These are phyloP conservation scores for Megaceryle maxima DNA, from an alignment of 2,113 vertebrate genomes.

Conservation along the genomic window DNA sequence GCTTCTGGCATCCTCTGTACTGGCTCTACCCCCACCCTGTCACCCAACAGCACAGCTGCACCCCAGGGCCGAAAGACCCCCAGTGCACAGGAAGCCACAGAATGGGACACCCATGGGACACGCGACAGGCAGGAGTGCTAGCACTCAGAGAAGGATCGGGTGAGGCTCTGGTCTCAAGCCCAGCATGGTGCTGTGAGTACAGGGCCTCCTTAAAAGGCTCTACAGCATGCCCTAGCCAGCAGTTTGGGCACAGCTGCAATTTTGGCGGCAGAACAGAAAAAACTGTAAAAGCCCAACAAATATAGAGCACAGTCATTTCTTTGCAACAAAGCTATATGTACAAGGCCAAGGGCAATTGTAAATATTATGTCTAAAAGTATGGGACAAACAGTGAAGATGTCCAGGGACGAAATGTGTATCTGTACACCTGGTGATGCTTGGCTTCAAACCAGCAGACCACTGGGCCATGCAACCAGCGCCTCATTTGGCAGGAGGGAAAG, in stretches of 20 bases:
- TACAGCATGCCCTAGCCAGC: neutral
- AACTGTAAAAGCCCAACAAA: neutral
- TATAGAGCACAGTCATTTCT: neutral
- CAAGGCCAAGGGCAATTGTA: neutral
- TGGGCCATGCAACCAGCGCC: neutral
- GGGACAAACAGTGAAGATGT: neutral
- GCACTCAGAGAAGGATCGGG: neutral
- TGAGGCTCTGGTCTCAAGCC: neutral
- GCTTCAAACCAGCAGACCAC: neutral
- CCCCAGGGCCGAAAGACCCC: rapidly evolving
- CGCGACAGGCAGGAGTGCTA: neutral
- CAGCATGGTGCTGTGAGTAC: neutral
- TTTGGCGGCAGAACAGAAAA: conserved; percentile 14
- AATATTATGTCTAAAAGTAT: conserved; percentile 8
- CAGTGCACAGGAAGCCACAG: rapidly evolving
- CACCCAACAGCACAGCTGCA: neutral
- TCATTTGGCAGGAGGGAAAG: neutral
- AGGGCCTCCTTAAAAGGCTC: neutral
- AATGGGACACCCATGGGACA: neutral
- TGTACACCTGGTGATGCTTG: conserved; percentile 13
- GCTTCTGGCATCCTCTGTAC: neutral
- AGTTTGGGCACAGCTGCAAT: neutral
- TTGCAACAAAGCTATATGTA: neutral
- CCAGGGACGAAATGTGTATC: neutral
- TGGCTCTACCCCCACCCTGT: neutral